Percentiles rank a stretch among this genome's conserved stretches.
Conservation (phyloP, 1,140 invertebrate species). For the Lethocerus indicus region DNA sequence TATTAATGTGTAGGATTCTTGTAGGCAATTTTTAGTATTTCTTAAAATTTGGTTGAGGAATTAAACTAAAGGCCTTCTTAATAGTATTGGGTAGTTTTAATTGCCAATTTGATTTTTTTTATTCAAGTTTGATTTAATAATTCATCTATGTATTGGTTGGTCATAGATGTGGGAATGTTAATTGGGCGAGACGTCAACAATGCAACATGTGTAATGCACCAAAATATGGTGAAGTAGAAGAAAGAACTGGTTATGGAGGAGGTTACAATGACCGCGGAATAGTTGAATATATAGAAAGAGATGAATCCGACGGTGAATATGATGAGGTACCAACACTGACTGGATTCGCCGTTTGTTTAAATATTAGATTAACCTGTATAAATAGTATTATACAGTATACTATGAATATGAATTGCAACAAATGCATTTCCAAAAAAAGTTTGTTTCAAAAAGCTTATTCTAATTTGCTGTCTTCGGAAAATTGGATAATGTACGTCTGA, state of each 20-base stretch:
- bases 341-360: background rate
- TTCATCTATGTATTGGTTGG: no score
- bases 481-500: background rate
- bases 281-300: constrained; percentile 80
- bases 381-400: background rate
- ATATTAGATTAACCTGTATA: background rate
- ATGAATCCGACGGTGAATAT: constrained; percentile 82
- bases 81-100: no score
- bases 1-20: no score
- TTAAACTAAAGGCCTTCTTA: no score
- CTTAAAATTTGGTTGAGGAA: no score
- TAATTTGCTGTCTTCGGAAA: background rate
- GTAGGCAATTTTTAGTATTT: no score
- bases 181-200: constrained; percentile 90
- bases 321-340: constrained; percentile 46
- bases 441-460: background rate
- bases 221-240: constrained; percentile 82
- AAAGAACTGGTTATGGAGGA: constrained; percentile 45
- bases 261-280: constrained; percentile 87
- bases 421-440: background rate
- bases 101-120: no score
- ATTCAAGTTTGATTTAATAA: no score
- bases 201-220: constrained; percentile 99
- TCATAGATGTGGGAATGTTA: constrained; percentile 88
- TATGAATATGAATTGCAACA: background rate